A percentile compares a stretch with the other conserved stretches of the same genome.
Conservation (phyloP, 1,140 invertebrate species). For the Conus betulinus region DNA sequence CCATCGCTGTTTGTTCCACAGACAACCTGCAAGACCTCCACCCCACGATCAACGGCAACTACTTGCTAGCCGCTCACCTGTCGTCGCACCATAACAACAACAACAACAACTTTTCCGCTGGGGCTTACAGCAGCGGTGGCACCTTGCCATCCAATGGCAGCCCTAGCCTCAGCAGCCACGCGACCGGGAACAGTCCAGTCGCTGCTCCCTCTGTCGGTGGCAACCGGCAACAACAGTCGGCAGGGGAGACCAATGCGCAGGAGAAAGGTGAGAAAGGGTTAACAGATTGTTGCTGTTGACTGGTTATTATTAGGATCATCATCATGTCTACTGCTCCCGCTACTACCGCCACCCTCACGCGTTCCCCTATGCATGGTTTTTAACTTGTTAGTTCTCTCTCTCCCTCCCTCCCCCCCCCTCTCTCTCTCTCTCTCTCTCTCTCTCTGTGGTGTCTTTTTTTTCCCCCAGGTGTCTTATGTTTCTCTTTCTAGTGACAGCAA, state of each 20-base stretch:
- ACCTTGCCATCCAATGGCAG: background rate
- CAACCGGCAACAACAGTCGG: background rate
- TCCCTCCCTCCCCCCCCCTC: too few relatives aligned
- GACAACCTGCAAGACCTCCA: conserved; percentile 32
- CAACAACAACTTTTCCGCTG: background rate
- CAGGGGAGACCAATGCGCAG: background rate
- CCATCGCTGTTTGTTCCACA: background rate
- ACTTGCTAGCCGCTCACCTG: conserved; percentile 4
- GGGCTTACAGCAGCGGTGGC: background rate
- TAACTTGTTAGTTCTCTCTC: too few relatives aligned
- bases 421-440: too few relatives aligned
- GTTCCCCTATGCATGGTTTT: too few relatives aligned
- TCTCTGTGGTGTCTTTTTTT: too few relatives aligned
- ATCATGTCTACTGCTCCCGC: too few relatives aligned
- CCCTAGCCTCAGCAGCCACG: background rate
- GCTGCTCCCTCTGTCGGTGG: background rate
- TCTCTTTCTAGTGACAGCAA: too few relatives aligned
- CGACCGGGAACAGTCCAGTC: background rate
- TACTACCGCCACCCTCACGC: too few relatives aligned
- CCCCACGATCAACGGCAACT: conserved; percentile 36
- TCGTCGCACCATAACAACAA: background rate
- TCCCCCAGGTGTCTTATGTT: too few relatives aligned
- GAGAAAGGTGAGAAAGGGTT: conserved; percentile 24
- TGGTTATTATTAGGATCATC: too few relatives aligned
- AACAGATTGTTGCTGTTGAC: too few relatives aligned